phyloP scores from a whole-genome alignment of 1,140 invertebrate species.

The Ganaspis sp. region DNA sequence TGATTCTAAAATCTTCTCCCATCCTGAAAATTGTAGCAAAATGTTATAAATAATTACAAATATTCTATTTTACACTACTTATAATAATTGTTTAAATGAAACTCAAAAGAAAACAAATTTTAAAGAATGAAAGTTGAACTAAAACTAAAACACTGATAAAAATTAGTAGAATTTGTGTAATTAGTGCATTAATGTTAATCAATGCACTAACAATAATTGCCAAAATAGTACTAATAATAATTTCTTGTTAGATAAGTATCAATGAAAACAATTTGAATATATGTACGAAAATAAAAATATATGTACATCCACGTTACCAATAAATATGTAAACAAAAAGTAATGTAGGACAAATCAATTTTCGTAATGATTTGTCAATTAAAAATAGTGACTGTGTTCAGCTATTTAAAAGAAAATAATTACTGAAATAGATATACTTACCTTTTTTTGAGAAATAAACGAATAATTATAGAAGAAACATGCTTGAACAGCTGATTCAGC shows the following conservation, averaged over 20 bases:
- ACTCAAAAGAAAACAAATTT: too few species aligned
- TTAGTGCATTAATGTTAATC: too few species aligned
- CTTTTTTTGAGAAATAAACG: not conserved
- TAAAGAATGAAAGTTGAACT: too few species aligned
- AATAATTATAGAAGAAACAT: conserved; percentile 5
- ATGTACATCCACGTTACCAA: not conserved
- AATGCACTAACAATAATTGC: too few species aligned
- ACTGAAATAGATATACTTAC: not conserved
- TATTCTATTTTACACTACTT: too few species aligned
- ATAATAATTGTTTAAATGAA: too few species aligned
- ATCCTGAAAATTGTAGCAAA: conserved; percentile 40
- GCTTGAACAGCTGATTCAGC: conserved; percentile 1
- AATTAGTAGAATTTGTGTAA: too few species aligned
- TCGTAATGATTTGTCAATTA: not conserved
- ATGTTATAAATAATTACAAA: not conserved
- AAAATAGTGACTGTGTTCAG: not conserved
- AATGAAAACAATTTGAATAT: too few species aligned
- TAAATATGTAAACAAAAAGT: not conserved
- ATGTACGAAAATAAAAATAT: too few species aligned
- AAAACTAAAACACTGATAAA: too few species aligned
- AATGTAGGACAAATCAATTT: not conserved
- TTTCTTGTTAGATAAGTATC: too few species aligned
- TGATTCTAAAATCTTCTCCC: conserved; percentile 54
- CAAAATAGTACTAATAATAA: too few species aligned
- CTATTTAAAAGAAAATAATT: not conserved